These are phyloP conservation scores for Artibeus jamaicensis DNA, from an alignment of 2,797 vertebrate species.

Conservation along the genomic window DNA sequence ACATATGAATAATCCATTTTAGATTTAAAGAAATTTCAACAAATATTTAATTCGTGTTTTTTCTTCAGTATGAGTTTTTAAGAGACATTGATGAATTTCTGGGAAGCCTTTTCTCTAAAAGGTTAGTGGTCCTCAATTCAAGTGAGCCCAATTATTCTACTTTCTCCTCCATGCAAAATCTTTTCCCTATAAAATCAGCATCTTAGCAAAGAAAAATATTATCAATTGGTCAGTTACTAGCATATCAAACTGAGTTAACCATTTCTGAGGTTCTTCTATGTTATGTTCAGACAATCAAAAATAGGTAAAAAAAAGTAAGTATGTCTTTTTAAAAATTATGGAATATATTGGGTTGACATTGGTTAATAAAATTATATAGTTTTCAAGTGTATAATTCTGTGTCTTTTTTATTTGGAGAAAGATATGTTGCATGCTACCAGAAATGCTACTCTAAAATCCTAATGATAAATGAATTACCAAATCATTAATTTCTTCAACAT, in stretches of 20 bases:
- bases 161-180: conserved; percentile 38
- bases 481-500: not conserved
- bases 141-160: conserved; percentile 35
- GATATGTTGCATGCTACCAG: not conserved
- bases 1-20: not conserved
- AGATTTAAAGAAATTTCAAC: not conserved
- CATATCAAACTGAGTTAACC: not conserved
- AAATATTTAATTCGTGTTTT: conserved; percentile 1
- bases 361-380: not conserved
- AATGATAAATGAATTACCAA: not conserved
- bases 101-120: not conserved
- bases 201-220: conserved; percentile 14
- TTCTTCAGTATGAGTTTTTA: conserved; percentile 37
- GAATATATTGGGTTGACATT: not conserved
- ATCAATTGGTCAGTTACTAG: not conserved
- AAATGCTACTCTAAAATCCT: not conserved
- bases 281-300: conserved; percentile 7
- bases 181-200: not conserved
- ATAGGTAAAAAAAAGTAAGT: conserved; percentile 41
- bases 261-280: not conserved
- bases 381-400: not conserved
- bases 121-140: not conserved
- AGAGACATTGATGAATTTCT: conserved; percentile 20
- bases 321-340: not conserved
- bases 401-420: not conserved